Percentiles rank a stretch among this genome's conserved stretches.
phyloP scores from a whole-genome alignment of 2,113 vertebrate species.

The Leptobrachium ailaonicum region DNA sequence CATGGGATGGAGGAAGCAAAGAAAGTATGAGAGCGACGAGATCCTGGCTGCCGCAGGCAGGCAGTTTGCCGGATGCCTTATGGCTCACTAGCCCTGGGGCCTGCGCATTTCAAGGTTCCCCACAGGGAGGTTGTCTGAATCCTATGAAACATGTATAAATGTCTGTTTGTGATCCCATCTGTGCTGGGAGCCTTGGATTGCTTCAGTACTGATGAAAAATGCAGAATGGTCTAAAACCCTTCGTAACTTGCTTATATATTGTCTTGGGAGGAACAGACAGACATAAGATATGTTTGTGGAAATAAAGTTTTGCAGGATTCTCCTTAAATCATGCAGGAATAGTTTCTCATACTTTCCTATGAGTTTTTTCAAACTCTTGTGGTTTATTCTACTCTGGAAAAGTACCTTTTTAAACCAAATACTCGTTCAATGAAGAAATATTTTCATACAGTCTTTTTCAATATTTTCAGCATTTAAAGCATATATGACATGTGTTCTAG shows the following conservation, averaged over 20 bases:
- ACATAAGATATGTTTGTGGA: too few species aligned
- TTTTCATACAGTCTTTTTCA: too few species aligned
- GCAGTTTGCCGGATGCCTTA: constrained; percentile 45
- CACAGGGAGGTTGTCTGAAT: constrained; percentile 38
- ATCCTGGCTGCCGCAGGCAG: constrained; percentile 30
- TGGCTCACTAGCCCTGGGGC: constrained; percentile 40
- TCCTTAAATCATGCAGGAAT: too few species aligned
- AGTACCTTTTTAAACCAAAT: too few species aligned
- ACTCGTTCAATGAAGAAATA: too few species aligned
- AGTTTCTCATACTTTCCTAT: too few species aligned
- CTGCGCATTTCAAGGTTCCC: constrained; percentile 38
- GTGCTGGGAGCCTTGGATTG: constrained; percentile 21
- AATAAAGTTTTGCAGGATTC: too few species aligned
- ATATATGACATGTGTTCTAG: too few species aligned
- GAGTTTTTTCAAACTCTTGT: too few species aligned
- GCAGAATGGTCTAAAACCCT: background rate
- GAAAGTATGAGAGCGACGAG: constrained; percentile 28
- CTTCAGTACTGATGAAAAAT: constrained; percentile 14
- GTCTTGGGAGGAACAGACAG: too few species aligned
- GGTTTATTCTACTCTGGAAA: too few species aligned
- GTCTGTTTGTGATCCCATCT: constrained; percentile 40
- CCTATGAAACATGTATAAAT: constrained; percentile 44
- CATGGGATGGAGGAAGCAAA: constrained; percentile 1
- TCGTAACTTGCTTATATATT: background rate
- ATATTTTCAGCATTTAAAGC: too few species aligned